Conservation (phyloP, 2,113 vertebrate species). For the Seriola quinqueradiata region DNA sequence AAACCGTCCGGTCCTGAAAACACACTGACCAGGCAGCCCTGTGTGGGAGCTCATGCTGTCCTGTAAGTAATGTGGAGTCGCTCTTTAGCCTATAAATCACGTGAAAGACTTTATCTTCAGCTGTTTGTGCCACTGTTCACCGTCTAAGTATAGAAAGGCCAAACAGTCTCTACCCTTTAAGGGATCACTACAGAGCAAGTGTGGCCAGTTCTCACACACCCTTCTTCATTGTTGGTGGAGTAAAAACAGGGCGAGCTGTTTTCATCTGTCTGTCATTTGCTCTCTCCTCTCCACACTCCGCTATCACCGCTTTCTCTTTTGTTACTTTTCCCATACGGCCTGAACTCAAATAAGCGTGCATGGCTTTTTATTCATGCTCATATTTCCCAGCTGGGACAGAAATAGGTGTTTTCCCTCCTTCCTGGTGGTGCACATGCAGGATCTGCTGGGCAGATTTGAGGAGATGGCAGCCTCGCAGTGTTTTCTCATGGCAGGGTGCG, state of each 20-base stretch:
- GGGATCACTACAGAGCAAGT: conserved; percentile 31
- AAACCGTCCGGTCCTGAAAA: conserved; percentile 1
- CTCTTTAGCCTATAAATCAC: conserved; percentile 40
- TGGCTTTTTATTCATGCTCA: conserved; percentile 52
- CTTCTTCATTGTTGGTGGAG: conserved; percentile 31
- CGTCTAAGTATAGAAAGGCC: conserved; percentile 45
- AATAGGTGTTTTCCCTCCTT: conserved; percentile 73
- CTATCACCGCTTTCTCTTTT: conserved; percentile 43
- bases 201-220: conserved; percentile 10
- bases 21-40: background rate
- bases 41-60: background rate
- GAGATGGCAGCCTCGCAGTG: conserved; percentile 62
- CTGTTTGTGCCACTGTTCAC: conserved; percentile 30
- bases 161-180: conserved; percentile 41
- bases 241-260: conserved; percentile 50
- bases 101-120: conserved; percentile 3
- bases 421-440: conserved; percentile 40
- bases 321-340: conserved; percentile 50
- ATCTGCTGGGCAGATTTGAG: conserved; percentile 55
- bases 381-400: conserved; percentile 74
- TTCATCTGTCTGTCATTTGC: conserved; percentile 67
- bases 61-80: conserved; percentile 1
- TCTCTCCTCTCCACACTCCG: conserved; percentile 32
- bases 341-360: conserved; percentile 38
- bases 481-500: conserved; percentile 78